phyloP scores from a whole-genome alignment of 2,888 invertebrate species.

The Pandemis corylana region DNA sequence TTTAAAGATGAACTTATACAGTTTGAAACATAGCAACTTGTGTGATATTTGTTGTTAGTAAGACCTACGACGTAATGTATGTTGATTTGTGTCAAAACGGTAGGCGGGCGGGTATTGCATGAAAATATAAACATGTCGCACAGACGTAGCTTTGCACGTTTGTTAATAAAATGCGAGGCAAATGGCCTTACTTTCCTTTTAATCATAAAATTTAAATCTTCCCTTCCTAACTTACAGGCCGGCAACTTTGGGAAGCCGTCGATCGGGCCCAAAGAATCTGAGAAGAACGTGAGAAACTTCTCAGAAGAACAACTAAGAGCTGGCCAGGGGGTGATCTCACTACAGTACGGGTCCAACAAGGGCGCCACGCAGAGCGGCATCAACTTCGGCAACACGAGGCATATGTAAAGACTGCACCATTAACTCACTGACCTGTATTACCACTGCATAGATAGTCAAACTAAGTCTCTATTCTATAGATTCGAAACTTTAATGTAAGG shows the following conservation, averaged over 20 bases:
- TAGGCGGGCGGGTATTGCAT: no score
- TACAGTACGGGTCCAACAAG: constrained; percentile 99
- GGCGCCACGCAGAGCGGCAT: constrained; percentile 98
- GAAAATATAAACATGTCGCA: no score
- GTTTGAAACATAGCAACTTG: no score
- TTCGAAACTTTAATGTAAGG: background rate
- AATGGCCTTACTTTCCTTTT: no score
- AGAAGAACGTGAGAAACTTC: constrained; percentile 97
- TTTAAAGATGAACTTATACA: no score
- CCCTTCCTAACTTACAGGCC: constrained; percentile 83
- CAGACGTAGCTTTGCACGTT: no score
- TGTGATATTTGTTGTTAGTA: no score
- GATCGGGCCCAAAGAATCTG: constrained; percentile 98
- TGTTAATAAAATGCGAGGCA: no score
- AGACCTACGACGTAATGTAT: no score
- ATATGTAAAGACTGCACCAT: constrained; percentile 88
- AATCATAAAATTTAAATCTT: background rate
- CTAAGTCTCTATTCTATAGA: background rate
- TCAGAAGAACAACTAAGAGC: constrained; percentile 97
- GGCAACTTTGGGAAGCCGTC: constrained; percentile 93
- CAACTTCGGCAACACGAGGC: constrained; percentile 98
- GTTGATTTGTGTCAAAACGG: no score
- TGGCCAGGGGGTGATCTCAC: constrained; percentile 95
- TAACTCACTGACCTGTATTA: background rate
- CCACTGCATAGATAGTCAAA: background rate